These are phyloP conservation scores for Cynodonichthys magdalenae DNA, from an alignment of 2,797 vertebrate species.

Conservation along the genomic window DNA sequence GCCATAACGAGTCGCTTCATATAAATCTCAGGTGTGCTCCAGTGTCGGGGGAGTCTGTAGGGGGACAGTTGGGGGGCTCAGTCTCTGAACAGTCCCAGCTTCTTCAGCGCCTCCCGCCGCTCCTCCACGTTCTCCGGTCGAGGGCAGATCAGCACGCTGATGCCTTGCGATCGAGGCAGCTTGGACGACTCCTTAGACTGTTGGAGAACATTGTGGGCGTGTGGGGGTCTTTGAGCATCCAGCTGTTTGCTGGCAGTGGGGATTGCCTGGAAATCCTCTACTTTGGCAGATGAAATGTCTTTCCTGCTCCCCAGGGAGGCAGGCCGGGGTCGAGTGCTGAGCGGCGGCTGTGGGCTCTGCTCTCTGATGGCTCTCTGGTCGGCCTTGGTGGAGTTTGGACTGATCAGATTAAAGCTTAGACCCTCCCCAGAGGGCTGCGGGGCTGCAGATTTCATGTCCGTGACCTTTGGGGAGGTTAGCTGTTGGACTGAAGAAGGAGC, in stretches of 20 bases:
- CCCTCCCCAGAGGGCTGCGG: constrained; percentile 82
- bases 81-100: constrained; percentile 89
- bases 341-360: constrained; percentile 51
- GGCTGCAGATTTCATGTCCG: constrained; percentile 83
- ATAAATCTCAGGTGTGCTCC: not conserved
- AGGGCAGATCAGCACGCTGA: constrained; percentile 91
- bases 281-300: constrained; percentile 75
- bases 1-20: no score
- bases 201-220: constrained; percentile 39
- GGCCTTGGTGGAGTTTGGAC: not conserved
- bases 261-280: constrained; percentile 4
- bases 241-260: constrained; percentile 38
- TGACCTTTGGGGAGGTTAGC: constrained; percentile 30
- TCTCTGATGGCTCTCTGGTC: not conserved
- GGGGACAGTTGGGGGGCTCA: constrained; percentile 56
- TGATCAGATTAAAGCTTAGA: constrained; percentile 70
- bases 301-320: constrained; percentile 79
- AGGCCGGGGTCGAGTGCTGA: constrained; percentile 78
- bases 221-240: constrained; percentile 49
- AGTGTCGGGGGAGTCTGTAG: constrained; percentile 2
- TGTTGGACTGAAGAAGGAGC: constrained; percentile 24
- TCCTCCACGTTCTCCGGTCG: constrained; percentile 76
- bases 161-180: constrained; percentile 78
- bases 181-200: constrained; percentile 69
- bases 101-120: constrained; percentile 86